Conservation (phyloP, 2,797 vertebrate genomes). For the Astyanax mexicanus region DNA sequence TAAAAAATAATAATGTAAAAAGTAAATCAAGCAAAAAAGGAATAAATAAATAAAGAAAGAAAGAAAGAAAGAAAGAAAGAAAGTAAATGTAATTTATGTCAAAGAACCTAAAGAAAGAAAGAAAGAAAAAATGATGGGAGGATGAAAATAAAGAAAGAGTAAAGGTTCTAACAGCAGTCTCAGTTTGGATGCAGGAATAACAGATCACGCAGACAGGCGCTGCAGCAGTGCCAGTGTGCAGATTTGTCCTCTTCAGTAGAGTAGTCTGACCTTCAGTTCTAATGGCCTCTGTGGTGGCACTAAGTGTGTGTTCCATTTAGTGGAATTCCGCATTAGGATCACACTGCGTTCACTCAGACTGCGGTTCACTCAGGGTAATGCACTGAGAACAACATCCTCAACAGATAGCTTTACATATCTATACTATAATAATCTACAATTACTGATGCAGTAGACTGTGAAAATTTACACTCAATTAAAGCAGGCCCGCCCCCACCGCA, state of each 20-base stretch:
- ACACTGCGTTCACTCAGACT: neutral
- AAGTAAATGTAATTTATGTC: too few species aligned
- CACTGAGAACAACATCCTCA: too few species aligned
- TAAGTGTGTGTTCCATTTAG: conserved; percentile 11
- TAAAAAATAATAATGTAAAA: too few species aligned
- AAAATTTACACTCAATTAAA: neutral
- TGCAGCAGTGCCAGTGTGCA: neutral
- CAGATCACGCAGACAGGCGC: neutral
- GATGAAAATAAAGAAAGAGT: too few species aligned
- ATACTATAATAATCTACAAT: too few species aligned
- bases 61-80: too few species aligned
- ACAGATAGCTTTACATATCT: too few species aligned
- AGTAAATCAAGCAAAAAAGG: neutral
- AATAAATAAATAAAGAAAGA: too few species aligned
- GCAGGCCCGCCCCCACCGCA: too few species aligned
- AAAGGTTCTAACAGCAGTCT: too few species aligned
- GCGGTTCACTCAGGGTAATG: neutral
- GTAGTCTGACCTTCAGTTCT: conserved; percentile 20
- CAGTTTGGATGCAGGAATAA: conserved; percentile 5
- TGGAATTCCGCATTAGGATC: neutral
- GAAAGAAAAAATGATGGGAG: too few species aligned
- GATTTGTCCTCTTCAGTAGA: conserved; percentile 1
- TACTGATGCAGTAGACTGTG: conserved; percentile 8
- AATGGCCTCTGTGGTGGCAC: neutral
- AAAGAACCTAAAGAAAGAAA: too few species aligned